Evolutionary conservation across 1,140 invertebrate genomes (phyloP), one percentile per base, ranked within the genome.

Genomic region (Ips typographus): DNA sequence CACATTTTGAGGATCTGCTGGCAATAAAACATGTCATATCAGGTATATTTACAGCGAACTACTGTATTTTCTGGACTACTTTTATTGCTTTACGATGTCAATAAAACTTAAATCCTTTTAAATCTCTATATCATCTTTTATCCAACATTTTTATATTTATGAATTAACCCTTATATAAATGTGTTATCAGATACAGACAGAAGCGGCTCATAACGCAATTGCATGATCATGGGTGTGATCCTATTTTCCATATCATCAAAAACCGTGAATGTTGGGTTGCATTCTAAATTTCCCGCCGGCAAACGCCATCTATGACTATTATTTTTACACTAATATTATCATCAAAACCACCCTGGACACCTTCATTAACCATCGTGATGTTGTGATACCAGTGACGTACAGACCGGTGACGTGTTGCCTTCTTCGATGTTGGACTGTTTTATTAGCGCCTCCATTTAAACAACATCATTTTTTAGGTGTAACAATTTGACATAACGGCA

Each of bases 381-480:
- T 58, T 58, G 37, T 40, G 60, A 62, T 43, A 49, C 8, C 42
- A 43, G 52, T 65, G 52, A 36, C 43, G 44, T 49, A 49, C 22
- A 8, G 22, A 47, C 42, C 56, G 44, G 44, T 49, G 56, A 63
- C 65, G 71, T 57, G 70, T 72, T 66, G 70, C 67, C 70, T 71
- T 72, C 70, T 71, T 67, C 63, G 56, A 40, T 41, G 57, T 60
- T 61, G 65, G 70, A 68, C 71, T 65, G 37, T 52, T 63, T 37
- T 58, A 42, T 71, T 66, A 58, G 43, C 59, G 66, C 57, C 57
- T 56, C 66, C 65, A 70, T 72, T 72, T 67, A 70, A 39, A 70
- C 40, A 60, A 65, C 64, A 72, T 75, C 71, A 69, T 76, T 77
- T 77, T 22, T 72, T 74, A 77, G 75, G 76, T 76, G 75, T 77